Evolutionary conservation across 2,113 vertebrate genomes (phyloP).

Genomic region (Phrynosoma platyrhinos): DNA sequence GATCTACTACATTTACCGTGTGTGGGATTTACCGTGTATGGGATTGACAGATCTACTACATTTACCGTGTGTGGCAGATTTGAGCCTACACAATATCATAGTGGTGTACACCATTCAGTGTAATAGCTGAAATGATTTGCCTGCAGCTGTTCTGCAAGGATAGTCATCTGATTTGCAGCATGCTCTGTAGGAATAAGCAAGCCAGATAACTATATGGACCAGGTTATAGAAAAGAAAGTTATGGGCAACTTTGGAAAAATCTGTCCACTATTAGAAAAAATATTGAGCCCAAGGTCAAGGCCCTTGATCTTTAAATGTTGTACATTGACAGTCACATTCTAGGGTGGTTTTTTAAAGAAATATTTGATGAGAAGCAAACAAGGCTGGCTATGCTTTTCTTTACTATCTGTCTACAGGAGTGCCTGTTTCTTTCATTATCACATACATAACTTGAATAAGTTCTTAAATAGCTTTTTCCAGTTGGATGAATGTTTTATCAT

Average conservation of each 20-base stretch:
- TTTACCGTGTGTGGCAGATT: background rate
- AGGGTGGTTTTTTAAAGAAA: background rate
- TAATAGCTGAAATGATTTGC: too few relatives aligned
- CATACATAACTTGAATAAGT: background rate
- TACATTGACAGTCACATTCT: background rate
- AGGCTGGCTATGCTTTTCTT: background rate
- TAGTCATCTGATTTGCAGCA: background rate
- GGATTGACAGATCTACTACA: background rate
- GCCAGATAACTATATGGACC: background rate
- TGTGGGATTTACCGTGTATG: too few relatives aligned
- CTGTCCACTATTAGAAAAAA: background rate
- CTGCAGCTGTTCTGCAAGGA: too few relatives aligned
- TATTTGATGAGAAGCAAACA: background rate
- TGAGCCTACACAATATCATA: background rate
- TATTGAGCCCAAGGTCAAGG: background rate
- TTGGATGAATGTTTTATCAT: background rate
- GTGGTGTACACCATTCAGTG: background rate
- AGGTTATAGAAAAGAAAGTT: background rate
- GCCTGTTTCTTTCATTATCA: background rate
- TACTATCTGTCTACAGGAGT: background rate
- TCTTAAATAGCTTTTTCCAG: background rate
- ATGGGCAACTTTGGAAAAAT: background rate
- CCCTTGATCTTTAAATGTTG: background rate
- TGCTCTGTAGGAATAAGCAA: too few relatives aligned
- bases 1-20: background rate